Percentiles rank a stretch among this genome's conserved stretches.
phyloP scores from a whole-genome alignment of 1,140 invertebrate species.

The Ptiloglossa arizonensis region DNA sequence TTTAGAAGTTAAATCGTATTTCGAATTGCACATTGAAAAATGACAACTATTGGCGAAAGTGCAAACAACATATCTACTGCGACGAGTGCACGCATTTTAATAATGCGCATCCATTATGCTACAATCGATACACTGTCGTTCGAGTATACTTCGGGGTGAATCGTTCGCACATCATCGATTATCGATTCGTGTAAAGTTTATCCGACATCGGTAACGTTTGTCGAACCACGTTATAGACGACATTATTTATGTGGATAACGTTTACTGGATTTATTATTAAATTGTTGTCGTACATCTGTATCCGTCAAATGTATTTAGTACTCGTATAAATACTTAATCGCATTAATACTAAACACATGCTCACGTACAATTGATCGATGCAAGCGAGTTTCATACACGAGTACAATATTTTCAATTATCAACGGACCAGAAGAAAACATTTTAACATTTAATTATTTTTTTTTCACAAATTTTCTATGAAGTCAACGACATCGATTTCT shows the following conservation, averaged over 20 bases:
- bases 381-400: not conserved
- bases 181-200: not conserved
- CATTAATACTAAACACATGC: too few relatives aligned
- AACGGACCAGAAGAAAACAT: not conserved
- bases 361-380: not conserved
- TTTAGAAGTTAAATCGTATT: too few relatives aligned
- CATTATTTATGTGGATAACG: not conserved
- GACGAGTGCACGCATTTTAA: not conserved
- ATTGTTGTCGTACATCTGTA: not conserved
- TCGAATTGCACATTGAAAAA: too few relatives aligned
- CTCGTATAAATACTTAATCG: not conserved
- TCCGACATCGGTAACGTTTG: not conserved
- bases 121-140: not conserved
- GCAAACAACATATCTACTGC: not conserved
- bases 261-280: constrained; percentile 25
- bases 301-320: not conserved
- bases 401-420: not conserved
- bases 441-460: not conserved
- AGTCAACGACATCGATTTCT: not conserved
- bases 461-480: not conserved
- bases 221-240: not conserved
- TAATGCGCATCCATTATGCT: not conserved
- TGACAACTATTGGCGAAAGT: too few relatives aligned
- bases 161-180: not conserved
- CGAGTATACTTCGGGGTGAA: not conserved